Base-by-base conservation (phyloP, 2,888 invertebrate species). In the Lagria hirta region DNA sequence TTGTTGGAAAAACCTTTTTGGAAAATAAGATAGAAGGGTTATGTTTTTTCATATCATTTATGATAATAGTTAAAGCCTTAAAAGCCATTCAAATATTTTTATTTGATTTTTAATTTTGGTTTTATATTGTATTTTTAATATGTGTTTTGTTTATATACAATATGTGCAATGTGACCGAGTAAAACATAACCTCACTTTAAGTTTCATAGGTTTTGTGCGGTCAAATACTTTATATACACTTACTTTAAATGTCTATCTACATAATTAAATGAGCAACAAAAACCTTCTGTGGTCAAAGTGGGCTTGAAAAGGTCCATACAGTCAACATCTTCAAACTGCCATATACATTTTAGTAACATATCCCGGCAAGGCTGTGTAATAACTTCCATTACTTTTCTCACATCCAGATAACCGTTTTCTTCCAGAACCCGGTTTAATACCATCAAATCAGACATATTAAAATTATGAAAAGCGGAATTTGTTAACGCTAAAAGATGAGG, bases 181-280 rank as follows among this genome's bases (percentile, higher is more conserved):
- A 6, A n/a, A 18, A 18, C 6, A 18, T 18, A 6, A 18, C 20
- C 4, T 6, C 20, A 18, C 6, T 18, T n/a, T n/a, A n/a, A n/a
- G n/a, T n/a, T n/a, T n/a, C n/a, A n/a, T n/a, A n/a, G 20, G 6
- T 18, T 18, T 18, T 6, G 20, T 4, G 18, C 10, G 1, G 11
- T 2, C n/a, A n/a, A n/a, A n/a, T n/a, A n/a, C n/a, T n/a, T n/a
- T n/a, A n/a, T n/a, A n/a, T 6, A 4, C 12, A 13, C 14, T 26
- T n/a, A 26, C 18, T 35, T 16, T n/a, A n/a, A n/a, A n/a, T n/a
- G n/a, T n/a, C n/a, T n/a, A n/a, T n/a, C n/a, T n/a, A 30, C 23
- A 17, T 59, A 69, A 49, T 73, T 73, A 43, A 71, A 73, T 2
- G 71, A 68, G 43, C 72, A 73, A 28, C 73, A 73, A 12, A 59